Percentiles rank a stretch among this genome's conserved stretches.
Conservation (phyloP, 2,888 invertebrate genomes). For the Cepaea hortensis region DNA sequence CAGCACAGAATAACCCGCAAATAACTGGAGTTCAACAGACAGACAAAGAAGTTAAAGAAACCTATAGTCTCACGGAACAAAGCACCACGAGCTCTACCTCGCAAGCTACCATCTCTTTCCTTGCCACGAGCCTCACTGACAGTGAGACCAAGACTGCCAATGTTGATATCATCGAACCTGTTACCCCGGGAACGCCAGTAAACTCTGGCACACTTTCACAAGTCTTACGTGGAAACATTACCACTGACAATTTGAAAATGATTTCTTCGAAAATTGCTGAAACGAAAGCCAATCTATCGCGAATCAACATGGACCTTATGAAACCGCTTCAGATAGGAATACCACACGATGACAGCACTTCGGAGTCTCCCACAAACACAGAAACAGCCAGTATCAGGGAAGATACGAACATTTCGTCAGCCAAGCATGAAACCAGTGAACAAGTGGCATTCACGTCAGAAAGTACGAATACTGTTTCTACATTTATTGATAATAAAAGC, state of each 20-base stretch:
- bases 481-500: background rate
- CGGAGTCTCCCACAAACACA: background rate
- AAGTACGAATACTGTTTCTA: background rate
- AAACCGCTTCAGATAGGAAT: background rate
- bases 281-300: constrained; percentile 23
- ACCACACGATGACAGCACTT: background rate
- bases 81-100: background rate
- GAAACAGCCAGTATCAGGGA: background rate
- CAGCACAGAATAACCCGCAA: background rate
- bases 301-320: background rate
- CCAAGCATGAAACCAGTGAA: background rate
- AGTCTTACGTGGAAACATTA: background rate
- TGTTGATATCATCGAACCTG: background rate
- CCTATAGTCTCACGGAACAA: background rate
- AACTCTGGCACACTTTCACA: background rate
- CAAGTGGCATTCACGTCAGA: background rate
- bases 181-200: background rate
- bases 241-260: background rate
- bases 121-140: background rate
- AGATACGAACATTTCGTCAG: background rate
- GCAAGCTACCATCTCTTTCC: background rate
- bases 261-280: constrained; percentile 12
- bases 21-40: background rate
- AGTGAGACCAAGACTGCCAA: too few species aligned
- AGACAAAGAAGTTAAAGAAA: background rate